A percentile compares a stretch with the other conserved stretches of the same genome.
These are phyloP conservation scores for Polyommatus icarus DNA, from an alignment of 2,888 invertebrate species.

Conservation along the genomic window DNA sequence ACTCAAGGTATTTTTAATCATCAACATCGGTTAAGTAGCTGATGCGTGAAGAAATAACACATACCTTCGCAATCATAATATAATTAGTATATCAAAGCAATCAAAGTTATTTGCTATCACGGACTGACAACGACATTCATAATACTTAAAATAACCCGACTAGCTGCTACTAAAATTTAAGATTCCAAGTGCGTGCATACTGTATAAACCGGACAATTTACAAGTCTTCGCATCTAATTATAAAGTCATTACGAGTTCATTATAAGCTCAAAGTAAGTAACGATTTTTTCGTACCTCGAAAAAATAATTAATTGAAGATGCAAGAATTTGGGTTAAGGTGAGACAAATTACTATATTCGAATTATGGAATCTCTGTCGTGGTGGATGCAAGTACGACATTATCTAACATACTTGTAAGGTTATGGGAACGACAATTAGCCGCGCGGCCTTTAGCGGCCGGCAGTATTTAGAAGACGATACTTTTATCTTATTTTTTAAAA, in stretches of 20 bases:
- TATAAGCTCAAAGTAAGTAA: not conserved
- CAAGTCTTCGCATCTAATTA: not conserved
- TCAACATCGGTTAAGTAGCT: no score
- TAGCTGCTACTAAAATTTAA: no score
- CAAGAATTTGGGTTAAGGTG: constrained; percentile 40
- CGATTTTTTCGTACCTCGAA: not conserved
- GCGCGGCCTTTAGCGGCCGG: constrained; percentile 58
- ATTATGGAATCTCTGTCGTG: constrained; percentile 30
- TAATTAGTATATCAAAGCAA: no score
- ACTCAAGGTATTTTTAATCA: no score
- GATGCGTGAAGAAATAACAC: no score
- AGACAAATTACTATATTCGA: constrained; percentile 24
- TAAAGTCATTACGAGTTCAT: not conserved
- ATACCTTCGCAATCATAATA: no score
- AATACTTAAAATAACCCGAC: no score
- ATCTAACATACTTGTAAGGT: constrained; percentile 54
- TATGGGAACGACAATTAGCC: constrained; percentile 66
- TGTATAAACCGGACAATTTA: not conserved
- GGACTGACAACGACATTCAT: no score
- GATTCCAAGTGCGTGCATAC: no score
- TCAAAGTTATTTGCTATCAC: no score
- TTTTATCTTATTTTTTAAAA: constrained; percentile 42
- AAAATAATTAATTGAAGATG: constrained; percentile 32
- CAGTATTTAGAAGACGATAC: constrained; percentile 59
- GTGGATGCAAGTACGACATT: constrained; percentile 32